These are phyloP conservation scores for Zaprionus lineosus DNA, from an alignment of 2,888 invertebrate genomes.

Conservation along the genomic window DNA sequence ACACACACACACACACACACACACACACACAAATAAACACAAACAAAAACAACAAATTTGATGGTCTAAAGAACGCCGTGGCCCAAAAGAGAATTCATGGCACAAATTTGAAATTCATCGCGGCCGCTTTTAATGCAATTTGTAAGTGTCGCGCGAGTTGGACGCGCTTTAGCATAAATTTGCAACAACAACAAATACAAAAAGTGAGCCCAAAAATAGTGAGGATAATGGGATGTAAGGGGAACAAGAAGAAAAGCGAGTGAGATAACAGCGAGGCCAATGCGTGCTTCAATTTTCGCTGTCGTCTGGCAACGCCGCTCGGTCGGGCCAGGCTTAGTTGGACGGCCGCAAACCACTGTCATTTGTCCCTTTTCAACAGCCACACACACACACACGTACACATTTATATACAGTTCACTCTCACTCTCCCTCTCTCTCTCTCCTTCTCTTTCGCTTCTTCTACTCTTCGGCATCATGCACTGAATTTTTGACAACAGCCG, in stretches of 20 bases:
- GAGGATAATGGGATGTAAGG: neutral
- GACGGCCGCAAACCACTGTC: slow-evolving; percentile 20
- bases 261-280: slow-evolving; percentile 11
- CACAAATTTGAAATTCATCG: slow-evolving; percentile 47
- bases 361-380: too few relatives aligned
- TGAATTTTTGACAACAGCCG: slow-evolving; percentile 31
- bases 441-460: neutral
- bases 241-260: neutral
- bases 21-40: slow-evolving; percentile 1
- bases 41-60: slow-evolving; percentile 36
- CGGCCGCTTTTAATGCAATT: slow-evolving; percentile 68
- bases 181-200: slow-evolving; percentile 4
- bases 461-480: neutral
- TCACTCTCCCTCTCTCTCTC: neutral
- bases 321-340: slow-evolving; percentile 30
- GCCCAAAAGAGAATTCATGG: slow-evolving; percentile 26
- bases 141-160: slow-evolving; percentile 54
- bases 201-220: neutral
- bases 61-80: slow-evolving; percentile 14
- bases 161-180: slow-evolving; percentile 47
- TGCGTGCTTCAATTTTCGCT: slow-evolving; percentile 28
- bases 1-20: slow-evolving; percentile 8
- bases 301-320: slow-evolving; percentile 39
- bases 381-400: too few relatives aligned
- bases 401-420: too few relatives aligned